Base-by-base conservation (phyloP, 2,113 vertebrate genomes). In the Hippocampus comes region DNA sequence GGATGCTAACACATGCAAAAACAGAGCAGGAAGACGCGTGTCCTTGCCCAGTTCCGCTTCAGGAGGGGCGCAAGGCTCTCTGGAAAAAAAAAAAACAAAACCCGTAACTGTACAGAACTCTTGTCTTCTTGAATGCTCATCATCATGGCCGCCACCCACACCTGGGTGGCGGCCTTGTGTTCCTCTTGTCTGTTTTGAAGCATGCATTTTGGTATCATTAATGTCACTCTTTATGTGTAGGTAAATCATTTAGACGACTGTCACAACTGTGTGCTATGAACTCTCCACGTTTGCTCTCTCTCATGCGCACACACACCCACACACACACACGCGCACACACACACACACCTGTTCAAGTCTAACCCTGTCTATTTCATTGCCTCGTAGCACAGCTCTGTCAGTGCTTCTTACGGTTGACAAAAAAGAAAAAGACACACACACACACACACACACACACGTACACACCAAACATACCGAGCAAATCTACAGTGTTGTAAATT, bases 21-120 rank as follows among this genome's bases (percentile, higher is more conserved):
- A 77, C 67, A 59, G 78, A 4, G 60, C 76, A 77, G 78, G 70
- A 72, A 71, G 72, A 55, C 30, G 76, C 78, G 73, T 69, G 79
- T 86, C 81, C 81, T 82, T 6, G 34, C 80, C 79, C 64, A 2
- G 78, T 76, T 77, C 77, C 81, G 74, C 74, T 75, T 75, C 80
- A 81, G 82, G 83, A 84, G 86, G 84, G 71, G 81, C 34, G 82
- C 90, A 84, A 85, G 84, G 87, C 89, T 89, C 80, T 88, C 87
- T 89, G 87, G 85, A 83, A 49, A 9, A 12, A 43, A 43, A 9
- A 43, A 43, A 88, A 82, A 83, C 78, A 46, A 88, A 83, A 84
- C 80, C 87, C 79, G 86, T 82, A 89, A 86, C 89, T 93, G 91
- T 92, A 92, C 87, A 93, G 90, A 92, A 92, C 89, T 90, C 83